These are phyloP conservation scores for Acipenser transmontanus DNA, from an alignment of 2,797 vertebrate species.

Conservation along the genomic window DNA sequence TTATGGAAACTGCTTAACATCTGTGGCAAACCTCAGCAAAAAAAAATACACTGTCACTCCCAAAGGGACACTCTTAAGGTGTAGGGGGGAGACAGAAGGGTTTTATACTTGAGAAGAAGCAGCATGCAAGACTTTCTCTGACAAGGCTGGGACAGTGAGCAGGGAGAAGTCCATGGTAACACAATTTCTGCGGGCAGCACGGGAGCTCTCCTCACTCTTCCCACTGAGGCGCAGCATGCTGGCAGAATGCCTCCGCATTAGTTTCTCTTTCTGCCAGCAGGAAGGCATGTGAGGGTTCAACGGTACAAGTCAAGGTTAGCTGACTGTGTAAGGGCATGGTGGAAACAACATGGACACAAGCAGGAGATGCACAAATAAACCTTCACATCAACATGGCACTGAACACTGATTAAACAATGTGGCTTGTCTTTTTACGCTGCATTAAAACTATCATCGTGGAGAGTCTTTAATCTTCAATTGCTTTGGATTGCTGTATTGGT, in stretches of 20 bases:
- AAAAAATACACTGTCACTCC: conserved; percentile 31
- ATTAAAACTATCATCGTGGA: too few species aligned
- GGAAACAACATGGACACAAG: neutral
- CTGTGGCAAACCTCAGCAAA: conserved; percentile 6
- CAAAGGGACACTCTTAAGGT: conserved; percentile 40
- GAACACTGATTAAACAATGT: too few species aligned
- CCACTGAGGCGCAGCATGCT: conserved; percentile 54
- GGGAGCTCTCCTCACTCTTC: conserved; percentile 55
- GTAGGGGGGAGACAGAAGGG: conserved; percentile 20
- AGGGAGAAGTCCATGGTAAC: conserved; percentile 90
- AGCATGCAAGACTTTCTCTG: conserved; percentile 55
- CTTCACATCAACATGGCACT: too few species aligned
- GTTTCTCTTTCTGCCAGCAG: conserved; percentile 66
- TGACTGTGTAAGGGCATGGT: conserved; percentile 9
- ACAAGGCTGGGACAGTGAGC: conserved; percentile 62
- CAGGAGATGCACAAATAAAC: neutral
- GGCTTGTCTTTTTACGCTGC: too few species aligned
- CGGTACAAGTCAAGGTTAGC: conserved; percentile 34
- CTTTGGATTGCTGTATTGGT: too few species aligned
- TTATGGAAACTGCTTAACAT: conserved; percentile 2
- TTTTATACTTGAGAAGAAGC: conserved; percentile 55
- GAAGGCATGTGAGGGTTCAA: conserved; percentile 29
- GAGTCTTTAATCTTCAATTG: too few species aligned
- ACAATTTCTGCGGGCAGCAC: conserved; percentile 55
- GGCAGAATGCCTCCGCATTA: conserved; percentile 79